Evolutionary conservation across 2,797 vertebrate species (phyloP), one percentile per base, ranked within the genome.

Genomic region (Siniperca obscura): DNA sequence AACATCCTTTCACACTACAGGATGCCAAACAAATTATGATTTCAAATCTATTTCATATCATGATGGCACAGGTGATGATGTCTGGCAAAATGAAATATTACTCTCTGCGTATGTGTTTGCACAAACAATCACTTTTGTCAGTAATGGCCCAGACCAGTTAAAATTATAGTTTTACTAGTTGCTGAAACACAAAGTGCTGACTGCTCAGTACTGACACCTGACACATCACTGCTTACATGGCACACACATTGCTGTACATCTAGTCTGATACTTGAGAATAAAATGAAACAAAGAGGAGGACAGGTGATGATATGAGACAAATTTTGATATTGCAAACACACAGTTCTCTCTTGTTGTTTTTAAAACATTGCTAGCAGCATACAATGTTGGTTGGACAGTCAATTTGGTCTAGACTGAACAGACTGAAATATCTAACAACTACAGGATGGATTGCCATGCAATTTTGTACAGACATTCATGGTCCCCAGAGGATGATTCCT

Each of bases 111-210:
- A 36, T 25, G 36, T 55, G 62, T 46, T 48, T 36, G 22, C 42
- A 40, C 56, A 62, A 62, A 7, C 50, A 22, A 9, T 60, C 7
- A 17, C 8, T 68, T 67, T 76, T 38, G 9, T 21, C 11, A 59
- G 34, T 30, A 8, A 19, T 64, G 30, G 14, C n/a, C n/a, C 13
- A 52, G 34, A 61, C 21, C 17, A 60, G 38, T 7, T 36, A 34
- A 65, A 42, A 38, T 56, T 42, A 1, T 60, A 38, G 22, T 50
- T 46, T 68, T 30, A 52, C 6, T 21, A 46, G 34, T 9, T 27
- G 42, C 30, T 55, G 59, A 69, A 73, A 74, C 19, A 53, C 27
- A 66, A 67, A 16, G 11, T 27, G 11, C 55, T 76, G 53, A 69
- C 14, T 50, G 25, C 57, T 44, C 14, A 7, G 36, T 36, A 3